A percentile compares a stretch with the other conserved stretches of the same genome.
Evolutionary conservation across 2,888 invertebrate genomes (phyloP).

Genomic region (Iphiclides podalirius): DNA sequence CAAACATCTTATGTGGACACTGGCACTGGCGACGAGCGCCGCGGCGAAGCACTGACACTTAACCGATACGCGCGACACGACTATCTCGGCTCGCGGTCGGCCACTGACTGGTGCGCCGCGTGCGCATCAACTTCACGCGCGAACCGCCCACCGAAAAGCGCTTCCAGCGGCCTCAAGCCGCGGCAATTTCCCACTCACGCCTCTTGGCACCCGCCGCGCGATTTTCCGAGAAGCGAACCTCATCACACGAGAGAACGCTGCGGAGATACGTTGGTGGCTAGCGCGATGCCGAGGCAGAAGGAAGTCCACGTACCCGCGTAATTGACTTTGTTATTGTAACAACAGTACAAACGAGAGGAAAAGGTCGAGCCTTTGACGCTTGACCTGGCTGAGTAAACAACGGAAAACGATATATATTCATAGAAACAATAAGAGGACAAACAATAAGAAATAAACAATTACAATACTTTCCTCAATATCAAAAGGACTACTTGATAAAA

Average conservation of each 20-base stretch:
- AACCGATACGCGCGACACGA: conserved; percentile 42
- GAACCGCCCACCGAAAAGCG: conserved; percentile 18
- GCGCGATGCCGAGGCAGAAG: conserved; percentile 5
- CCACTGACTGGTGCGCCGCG: conserved; percentile 48
- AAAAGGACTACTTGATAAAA: too few species aligned
- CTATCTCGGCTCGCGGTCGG: conserved; percentile 58
- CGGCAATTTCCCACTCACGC: conserved; percentile 12
- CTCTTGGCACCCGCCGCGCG: not conserved
- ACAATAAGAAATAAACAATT: too few species aligned
- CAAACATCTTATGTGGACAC: conserved; percentile 68
- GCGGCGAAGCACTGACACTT: conserved; percentile 40
- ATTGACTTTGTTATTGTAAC: not conserved
- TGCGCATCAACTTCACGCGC: conserved; percentile 33
- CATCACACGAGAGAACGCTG: not conserved
- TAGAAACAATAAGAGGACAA: not conserved
- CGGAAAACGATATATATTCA: not conserved
- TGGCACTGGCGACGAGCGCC: conserved; percentile 56
- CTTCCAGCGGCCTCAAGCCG: conserved; percentile 31
- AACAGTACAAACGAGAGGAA: not conserved
- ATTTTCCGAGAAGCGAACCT: conserved; percentile 7
- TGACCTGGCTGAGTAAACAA: not conserved
- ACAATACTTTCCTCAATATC: too few species aligned
- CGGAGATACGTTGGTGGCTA: not conserved
- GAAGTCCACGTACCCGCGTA: conserved; percentile 6
- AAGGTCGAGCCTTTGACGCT: not conserved